Conservation (phyloP, 2,888 invertebrate species). For the Cephus runcator region DNA sequence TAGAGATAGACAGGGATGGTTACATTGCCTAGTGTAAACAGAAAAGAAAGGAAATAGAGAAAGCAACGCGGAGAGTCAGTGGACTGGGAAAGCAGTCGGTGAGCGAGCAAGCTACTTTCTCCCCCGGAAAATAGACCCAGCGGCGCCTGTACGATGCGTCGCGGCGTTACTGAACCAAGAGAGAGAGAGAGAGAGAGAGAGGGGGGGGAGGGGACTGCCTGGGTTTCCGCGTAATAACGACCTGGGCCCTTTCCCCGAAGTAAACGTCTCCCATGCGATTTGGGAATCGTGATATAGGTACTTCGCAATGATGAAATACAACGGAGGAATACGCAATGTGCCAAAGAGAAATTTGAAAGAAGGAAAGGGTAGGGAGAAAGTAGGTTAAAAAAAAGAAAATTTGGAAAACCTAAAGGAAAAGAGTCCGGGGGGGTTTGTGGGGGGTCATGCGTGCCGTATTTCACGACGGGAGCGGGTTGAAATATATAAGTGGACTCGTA, state of each 20-base stretch:
- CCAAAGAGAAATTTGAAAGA: not conserved
- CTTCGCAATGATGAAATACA: not conserved
- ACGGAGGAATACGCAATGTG: not conserved
- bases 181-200: not conserved
- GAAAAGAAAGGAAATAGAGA: not conserved
- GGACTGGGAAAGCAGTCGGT: not conserved
- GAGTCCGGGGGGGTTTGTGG: not conserved
- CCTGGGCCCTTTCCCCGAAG: not conserved
- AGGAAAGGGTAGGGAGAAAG: conserved; percentile 5
- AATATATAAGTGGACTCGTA: conserved; percentile 17
- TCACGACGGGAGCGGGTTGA: conserved; percentile 12
- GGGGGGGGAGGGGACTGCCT: not conserved
- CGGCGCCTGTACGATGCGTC: not conserved
- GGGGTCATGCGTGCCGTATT: not conserved
- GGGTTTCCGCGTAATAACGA: not conserved
- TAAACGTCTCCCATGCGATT: not conserved
- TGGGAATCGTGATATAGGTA: not conserved
- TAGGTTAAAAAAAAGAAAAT: conserved; percentile 10
- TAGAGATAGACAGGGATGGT: not conserved
- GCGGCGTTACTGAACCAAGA: not conserved
- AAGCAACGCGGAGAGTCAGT: not conserved
- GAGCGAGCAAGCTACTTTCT: not conserved
- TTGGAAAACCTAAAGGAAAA: conserved; percentile 3
- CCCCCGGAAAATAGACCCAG: not conserved
- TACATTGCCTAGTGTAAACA: not conserved